Base-by-base conservation (phyloP, 1,140 invertebrate species). In the Megathymus violae region DNA sequence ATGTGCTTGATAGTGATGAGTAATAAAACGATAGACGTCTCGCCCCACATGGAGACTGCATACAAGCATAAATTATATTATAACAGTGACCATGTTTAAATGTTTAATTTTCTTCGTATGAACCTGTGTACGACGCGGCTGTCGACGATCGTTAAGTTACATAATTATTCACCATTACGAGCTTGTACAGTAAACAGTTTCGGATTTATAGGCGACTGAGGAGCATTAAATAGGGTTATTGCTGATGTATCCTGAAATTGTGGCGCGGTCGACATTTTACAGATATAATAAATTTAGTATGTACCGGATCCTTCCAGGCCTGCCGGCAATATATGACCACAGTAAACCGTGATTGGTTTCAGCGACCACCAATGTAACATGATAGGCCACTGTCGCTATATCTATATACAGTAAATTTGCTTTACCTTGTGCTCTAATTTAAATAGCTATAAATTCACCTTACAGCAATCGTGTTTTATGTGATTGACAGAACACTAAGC, bases 111-210 rank as follows among this genome's bases (percentile, higher is more conserved):
- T 78, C 70, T n/a, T n/a, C n/a, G n/a, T n/a, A n/a, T 75, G 78
- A 34, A 54, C 51, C n/a, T 52, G 40, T 38, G 52, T 43, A 74
- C 73, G 76, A 70, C 68, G 74, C 59, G 78, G 74, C 78, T 74
- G 71, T 69, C 74, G 69, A 62, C 64, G 67, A 72, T 79, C 76
- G 74, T 84, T 78, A 79, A 79, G 79, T 77, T 76, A 77, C 75
- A 78, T 86, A 78, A 84, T 85, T 85, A 84, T 76, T 80, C 78
- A 83, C 81, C 78, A 82, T 84, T 80, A 82, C 72, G 81, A 79
- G 52, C 74, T 68, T 72, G 71, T 65, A 78, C 71, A 69, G 79
- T 76, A 84, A 84, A 86, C 77, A 81, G 67, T 72, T 69, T 71
- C 47, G 71, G 69, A 81, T 86, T 84, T 80, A 88, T 76, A 71